Percentiles rank a stretch among this genome's conserved stretches.
These are phyloP conservation scores for Diplosoma virens DNA, from an alignment of 23 tunicate genomes.

Conservation along the genomic window DNA sequence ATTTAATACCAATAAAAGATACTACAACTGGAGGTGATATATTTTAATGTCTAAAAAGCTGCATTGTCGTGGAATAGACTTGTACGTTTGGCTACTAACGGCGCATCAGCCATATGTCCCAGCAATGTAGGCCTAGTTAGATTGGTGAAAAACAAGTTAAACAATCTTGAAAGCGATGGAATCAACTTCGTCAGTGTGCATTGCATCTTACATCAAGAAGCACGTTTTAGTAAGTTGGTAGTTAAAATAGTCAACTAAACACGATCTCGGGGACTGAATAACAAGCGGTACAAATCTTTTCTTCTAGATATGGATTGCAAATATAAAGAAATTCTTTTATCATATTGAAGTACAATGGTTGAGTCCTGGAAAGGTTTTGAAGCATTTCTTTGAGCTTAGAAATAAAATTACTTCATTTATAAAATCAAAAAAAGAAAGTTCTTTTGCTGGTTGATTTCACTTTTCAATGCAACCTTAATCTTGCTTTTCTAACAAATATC, in stretches of 20 bases:
- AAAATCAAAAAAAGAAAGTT: too few species aligned
- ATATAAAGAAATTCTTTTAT: too few species aligned
- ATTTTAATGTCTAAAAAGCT: constrained; percentile 38
- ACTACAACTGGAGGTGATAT: constrained; percentile 44
- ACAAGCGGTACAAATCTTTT: too few species aligned
- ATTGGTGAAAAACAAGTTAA: constrained; percentile 25
- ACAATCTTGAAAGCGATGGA: constrained; percentile 33
- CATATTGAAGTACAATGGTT: too few species aligned
- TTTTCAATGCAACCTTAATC: neutral
- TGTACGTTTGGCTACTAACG: constrained; percentile 27
- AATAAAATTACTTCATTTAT: too few species aligned
- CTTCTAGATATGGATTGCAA: too few species aligned
- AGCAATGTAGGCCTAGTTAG: constrained; percentile 28
- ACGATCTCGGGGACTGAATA: constrained; percentile 45
- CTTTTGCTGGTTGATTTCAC: neutral
- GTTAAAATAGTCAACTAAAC: constrained; percentile 51
- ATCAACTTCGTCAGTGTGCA: constrained; percentile 37
- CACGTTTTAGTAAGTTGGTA: constrained; percentile 41
- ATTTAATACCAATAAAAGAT: constrained; percentile 41
- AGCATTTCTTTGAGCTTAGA: too few species aligned
- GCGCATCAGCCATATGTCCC: constrained; percentile 34
- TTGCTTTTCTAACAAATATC: neutral
- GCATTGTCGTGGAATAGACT: constrained; percentile 38
- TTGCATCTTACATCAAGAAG: constrained; percentile 45
- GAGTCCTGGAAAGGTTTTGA: too few species aligned